Conservation (phyloP, 2,113 vertebrate species). For the Trogon surrucura region DNA sequence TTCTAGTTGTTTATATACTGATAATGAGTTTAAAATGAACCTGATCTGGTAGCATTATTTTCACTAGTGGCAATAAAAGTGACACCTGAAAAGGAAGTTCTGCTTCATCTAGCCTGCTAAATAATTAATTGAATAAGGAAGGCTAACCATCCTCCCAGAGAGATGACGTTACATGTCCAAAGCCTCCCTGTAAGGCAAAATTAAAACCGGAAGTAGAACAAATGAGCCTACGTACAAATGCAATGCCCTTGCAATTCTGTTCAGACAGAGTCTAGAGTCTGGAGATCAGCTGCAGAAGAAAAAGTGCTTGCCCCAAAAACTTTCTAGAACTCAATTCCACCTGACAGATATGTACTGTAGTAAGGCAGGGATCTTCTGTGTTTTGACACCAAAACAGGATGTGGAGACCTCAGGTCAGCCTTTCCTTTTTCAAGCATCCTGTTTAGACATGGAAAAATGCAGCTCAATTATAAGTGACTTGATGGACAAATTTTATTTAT, state of each 20-base stretch:
- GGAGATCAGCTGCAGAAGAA: neutral
- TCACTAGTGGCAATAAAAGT: neutral
- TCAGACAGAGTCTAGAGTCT: neutral
- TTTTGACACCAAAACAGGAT: neutral
- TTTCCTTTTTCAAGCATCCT: neutral
- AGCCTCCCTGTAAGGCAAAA: neutral
- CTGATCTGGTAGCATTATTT: neutral
- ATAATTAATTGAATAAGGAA: neutral
- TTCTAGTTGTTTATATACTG: neutral
- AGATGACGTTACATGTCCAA: neutral
- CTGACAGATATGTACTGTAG: neutral
- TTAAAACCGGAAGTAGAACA: neutral
- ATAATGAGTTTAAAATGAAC: neutral
- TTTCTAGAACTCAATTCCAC: neutral
- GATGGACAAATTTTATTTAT: neutral
- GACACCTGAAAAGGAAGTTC: neutral
- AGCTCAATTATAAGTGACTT: neutral
- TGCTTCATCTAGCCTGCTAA: neutral
- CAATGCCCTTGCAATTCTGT: neutral
- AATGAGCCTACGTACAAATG: neutral
- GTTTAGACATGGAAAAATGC: neutral
- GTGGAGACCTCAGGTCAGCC: neutral
- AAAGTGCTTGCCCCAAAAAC: neutral
- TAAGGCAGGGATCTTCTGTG: neutral
- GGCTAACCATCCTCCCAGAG: neutral